Conservation (phyloP, 2,113 vertebrate genomes). For the Pyrgilauda ruficollis region DNA sequence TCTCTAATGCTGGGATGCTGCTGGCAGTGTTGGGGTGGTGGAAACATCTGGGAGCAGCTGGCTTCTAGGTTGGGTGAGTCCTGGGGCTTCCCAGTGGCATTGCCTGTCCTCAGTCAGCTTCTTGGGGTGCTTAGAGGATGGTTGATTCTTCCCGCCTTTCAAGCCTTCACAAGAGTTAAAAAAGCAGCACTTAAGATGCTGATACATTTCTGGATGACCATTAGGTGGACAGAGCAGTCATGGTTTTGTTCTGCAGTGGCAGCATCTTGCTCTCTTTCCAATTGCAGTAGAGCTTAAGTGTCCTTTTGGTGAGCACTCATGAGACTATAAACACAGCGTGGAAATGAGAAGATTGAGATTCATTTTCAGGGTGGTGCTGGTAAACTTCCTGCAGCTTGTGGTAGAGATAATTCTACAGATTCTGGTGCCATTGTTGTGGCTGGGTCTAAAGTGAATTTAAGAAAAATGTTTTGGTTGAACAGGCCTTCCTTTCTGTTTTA, state of each 20-base stretch:
- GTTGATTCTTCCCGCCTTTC: not conserved
- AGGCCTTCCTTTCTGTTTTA: slow-evolving; percentile 14
- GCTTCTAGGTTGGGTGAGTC: fast-evolving
- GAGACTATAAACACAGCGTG: not conserved
- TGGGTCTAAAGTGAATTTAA: slow-evolving; percentile 24
- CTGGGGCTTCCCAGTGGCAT: fast-evolving
- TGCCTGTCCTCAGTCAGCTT: not conserved
- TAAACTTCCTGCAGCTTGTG: slow-evolving; percentile 60
- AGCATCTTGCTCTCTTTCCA: not conserved
- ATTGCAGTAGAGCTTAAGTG: not conserved
- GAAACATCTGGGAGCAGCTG: not conserved
- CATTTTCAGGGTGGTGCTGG: slow-evolving; percentile 51
- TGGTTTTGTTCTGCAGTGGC: not conserved
- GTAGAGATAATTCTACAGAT: slow-evolving; percentile 10
- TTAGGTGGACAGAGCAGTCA: not conserved
- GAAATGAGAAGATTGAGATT: slow-evolving; percentile 8
- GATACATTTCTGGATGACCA: fast-evolving
- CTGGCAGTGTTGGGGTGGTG: not conserved
- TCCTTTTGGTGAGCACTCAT: not conserved
- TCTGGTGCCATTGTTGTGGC: slow-evolving; percentile 17
- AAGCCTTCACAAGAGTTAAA: not conserved
- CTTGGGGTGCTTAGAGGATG: not conserved
- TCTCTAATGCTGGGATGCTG: not conserved
- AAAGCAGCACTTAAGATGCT: not conserved
- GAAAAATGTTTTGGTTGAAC: slow-evolving; percentile 7